phyloP scores from a whole-genome alignment of 2,888 invertebrate genomes.

The Allygus modestus region DNA sequence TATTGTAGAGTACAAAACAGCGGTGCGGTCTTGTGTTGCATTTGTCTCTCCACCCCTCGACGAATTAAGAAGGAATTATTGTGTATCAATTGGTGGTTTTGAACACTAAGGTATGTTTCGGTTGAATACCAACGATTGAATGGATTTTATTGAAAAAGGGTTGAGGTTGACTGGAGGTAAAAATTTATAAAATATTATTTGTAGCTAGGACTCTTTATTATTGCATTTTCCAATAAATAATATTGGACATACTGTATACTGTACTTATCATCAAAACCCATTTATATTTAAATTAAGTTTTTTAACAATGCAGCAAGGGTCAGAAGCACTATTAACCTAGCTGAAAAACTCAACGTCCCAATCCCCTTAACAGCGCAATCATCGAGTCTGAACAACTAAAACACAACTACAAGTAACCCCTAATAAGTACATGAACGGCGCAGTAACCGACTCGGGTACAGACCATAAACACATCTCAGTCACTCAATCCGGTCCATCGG shows the following conservation, averaged over 20 bases:
- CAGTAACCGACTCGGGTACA: conserved; percentile 1
- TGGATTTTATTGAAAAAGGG: too few species aligned
- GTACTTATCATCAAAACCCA: too few species aligned
- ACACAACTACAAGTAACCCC: neutral
- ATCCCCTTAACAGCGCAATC: neutral
- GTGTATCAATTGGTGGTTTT: too few species aligned
- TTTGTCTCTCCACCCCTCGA: neutral
- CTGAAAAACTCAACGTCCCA: neutral
- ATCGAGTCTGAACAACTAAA: neutral
- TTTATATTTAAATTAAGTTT: too few species aligned
- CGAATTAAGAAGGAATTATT: too few species aligned
- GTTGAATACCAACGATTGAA: neutral
- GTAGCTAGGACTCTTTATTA: too few species aligned
- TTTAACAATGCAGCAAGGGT: too few species aligned
- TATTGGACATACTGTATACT: too few species aligned
- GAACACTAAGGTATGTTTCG: too few species aligned
- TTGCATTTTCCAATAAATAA: too few species aligned
- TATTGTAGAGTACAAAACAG: neutral
- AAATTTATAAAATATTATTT: too few species aligned
- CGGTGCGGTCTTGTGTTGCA: neutral
- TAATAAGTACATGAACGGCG: conserved; percentile 23
- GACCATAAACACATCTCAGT: conserved; percentile 38
- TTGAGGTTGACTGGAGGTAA: too few species aligned
- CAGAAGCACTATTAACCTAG: neutral
- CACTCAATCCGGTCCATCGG: conserved; percentile 19